Conservation (phyloP, 2,113 vertebrate genomes). For the Uropsilus gracilis region DNA sequence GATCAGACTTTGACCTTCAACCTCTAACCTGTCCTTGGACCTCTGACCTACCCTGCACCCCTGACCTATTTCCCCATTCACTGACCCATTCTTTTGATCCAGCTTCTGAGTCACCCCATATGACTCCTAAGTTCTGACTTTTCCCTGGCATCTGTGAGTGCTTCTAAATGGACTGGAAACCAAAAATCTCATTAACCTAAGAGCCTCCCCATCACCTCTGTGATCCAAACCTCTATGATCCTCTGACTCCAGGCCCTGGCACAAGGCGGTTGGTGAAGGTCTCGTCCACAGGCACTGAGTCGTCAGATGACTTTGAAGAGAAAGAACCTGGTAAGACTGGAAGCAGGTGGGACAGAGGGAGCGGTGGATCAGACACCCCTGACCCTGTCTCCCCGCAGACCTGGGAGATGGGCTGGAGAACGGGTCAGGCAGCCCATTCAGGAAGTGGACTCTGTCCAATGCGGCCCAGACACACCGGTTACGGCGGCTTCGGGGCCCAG, state of each 20-base stretch:
- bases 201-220: not conserved
- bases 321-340: slow-evolving; percentile 83
- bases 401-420: slow-evolving; percentile 84
- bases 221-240: not conserved
- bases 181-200: not conserved
- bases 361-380: not conserved
- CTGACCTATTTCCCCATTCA: not conserved
- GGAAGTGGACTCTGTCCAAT: slow-evolving; percentile 84
- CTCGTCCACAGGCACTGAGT: slow-evolving; percentile 87
- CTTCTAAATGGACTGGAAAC: slow-evolving; percentile 16
- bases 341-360: not conserved
- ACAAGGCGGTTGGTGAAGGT: slow-evolving; percentile 86
- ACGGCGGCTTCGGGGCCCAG: slow-evolving; percentile 90
- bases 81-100: not conserved
- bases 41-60: not conserved
- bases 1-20: not conserved
- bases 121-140: not conserved
- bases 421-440: slow-evolving; percentile 75
- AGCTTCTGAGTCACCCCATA: too few relatives aligned
- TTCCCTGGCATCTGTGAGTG: not conserved
- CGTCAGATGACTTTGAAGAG: slow-evolving; percentile 93
- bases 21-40: not conserved
- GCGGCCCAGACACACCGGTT: slow-evolving; percentile 92
- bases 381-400: slow-evolving; percentile 80
- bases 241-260: slow-evolving; percentile 69